Percentiles rank a stretch among this genome's conserved stretches.
phyloP scores from a whole-genome alignment of 2,797 vertebrate genomes.

The Cirrhinus mrigala region DNA sequence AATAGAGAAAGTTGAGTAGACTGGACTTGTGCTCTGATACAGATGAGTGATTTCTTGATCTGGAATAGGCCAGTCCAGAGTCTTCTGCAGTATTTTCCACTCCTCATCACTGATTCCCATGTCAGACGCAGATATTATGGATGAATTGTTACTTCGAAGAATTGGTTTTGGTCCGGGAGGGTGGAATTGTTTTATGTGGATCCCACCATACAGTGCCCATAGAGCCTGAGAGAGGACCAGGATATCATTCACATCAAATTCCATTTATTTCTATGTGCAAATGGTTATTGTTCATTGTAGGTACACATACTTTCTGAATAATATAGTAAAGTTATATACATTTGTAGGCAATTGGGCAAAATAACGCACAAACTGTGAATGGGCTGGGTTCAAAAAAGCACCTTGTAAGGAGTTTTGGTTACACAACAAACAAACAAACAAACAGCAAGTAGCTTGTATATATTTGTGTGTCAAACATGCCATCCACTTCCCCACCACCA shows the following conservation, averaged over 20 bases:
- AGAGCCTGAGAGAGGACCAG: background rate
- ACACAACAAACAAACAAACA: no score
- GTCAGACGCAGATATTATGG: background rate
- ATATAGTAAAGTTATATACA: background rate
- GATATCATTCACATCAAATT: background rate
- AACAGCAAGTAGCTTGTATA: no score
- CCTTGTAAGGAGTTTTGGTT: no score
- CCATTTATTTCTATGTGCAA: no score
- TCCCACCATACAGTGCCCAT: background rate
- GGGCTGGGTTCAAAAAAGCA: no score
- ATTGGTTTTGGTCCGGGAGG: background rate
- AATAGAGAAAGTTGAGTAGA: constrained; percentile 36
- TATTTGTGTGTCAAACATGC: no score
- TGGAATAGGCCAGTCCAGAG: constrained; percentile 34
- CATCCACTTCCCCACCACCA: no score
- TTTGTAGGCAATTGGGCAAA: background rate
- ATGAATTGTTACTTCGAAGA: background rate
- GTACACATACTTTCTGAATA: background rate
- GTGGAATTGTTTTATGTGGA: background rate
- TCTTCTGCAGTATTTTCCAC: constrained; percentile 21
- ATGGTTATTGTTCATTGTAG: background rate
- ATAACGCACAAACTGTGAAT: no score
- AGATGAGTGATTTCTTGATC: background rate
- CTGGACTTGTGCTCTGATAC: constrained; percentile 23
- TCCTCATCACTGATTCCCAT: constrained; percentile 19